Conservation (phyloP, 2,113 vertebrate genomes). For the Corythaixoides concolor region DNA sequence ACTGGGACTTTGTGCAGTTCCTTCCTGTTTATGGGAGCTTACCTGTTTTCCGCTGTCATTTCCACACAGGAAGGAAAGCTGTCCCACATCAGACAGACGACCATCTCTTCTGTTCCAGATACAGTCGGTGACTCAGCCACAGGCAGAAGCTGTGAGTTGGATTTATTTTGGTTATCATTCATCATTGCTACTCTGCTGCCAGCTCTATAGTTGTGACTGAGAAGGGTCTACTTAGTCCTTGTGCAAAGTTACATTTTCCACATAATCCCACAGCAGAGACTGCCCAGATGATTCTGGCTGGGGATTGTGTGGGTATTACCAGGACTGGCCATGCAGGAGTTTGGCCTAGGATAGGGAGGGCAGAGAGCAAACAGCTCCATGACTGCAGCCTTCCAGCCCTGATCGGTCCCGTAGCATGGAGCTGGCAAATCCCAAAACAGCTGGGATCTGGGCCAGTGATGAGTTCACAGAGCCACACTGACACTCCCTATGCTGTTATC, state of each 20-base stretch:
- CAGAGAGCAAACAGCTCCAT: accelerated
- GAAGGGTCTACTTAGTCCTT: background rate
- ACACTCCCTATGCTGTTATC: background rate
- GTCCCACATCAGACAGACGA: background rate
- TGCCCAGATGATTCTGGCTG: accelerated
- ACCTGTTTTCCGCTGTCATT: background rate
- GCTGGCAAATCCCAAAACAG: background rate
- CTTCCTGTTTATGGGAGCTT: background rate
- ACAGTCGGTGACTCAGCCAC: background rate
- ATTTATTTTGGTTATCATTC: background rate
- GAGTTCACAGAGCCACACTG: background rate
- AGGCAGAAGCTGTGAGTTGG: slow-evolving; percentile 52
- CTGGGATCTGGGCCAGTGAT: background rate
- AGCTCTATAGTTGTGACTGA: background rate
- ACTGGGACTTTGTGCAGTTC: background rate
- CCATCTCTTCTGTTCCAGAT: background rate
- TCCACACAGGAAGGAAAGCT: slow-evolving; percentile 13
- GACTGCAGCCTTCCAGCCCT: background rate
- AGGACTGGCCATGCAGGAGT: background rate
- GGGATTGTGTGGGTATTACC: background rate
- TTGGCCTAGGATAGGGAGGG: background rate
- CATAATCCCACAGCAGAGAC: background rate
- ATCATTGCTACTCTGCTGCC: background rate
- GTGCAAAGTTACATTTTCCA: accelerated
- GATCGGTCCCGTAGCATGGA: background rate